Percentiles rank a stretch among this genome's conserved stretches.
These are phyloP conservation scores for Lamellibrachia columna DNA, from an alignment of 2,888 invertebrate species.

Conservation along the genomic window DNA sequence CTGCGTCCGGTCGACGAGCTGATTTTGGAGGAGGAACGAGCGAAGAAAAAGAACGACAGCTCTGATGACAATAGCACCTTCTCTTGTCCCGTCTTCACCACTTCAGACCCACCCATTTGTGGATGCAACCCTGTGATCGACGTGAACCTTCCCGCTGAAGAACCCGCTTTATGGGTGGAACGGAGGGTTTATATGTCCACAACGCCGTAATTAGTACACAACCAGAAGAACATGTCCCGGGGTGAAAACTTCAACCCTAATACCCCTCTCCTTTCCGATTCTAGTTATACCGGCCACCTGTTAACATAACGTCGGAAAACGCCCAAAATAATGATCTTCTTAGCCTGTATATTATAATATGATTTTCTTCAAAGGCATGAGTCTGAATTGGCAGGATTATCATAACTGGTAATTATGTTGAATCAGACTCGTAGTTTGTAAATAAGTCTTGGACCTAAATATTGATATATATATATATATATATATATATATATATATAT, in stretches of 20 bases:
- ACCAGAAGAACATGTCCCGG: not conserved
- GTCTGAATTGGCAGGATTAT: no score
- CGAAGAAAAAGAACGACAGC: not conserved
- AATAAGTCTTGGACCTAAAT: no score
- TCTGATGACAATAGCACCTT: not conserved
- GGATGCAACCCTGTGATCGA: not conserved
- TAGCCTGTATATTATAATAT: no score
- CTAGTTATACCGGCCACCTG: no score
- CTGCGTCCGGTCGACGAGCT: slow-evolving; percentile 47
- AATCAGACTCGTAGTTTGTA: no score
- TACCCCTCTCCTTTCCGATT: no score
- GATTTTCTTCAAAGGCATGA: no score
- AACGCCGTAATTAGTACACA: not conserved
- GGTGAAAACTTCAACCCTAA: not conserved
- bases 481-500: no score
- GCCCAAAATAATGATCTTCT: no score
- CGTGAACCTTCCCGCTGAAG: not conserved
- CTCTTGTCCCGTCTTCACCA: slow-evolving; percentile 6
- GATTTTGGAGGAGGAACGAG: not conserved
- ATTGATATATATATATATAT: no score
- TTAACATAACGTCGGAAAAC: no score
- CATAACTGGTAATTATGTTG: no score
- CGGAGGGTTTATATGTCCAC: not conserved
- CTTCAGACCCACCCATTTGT: not conserved
- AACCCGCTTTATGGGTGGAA: not conserved